Evolutionary conservation across 2,113 vertebrate genomes (phyloP).

Genomic region (Xiphias gladius): DNA sequence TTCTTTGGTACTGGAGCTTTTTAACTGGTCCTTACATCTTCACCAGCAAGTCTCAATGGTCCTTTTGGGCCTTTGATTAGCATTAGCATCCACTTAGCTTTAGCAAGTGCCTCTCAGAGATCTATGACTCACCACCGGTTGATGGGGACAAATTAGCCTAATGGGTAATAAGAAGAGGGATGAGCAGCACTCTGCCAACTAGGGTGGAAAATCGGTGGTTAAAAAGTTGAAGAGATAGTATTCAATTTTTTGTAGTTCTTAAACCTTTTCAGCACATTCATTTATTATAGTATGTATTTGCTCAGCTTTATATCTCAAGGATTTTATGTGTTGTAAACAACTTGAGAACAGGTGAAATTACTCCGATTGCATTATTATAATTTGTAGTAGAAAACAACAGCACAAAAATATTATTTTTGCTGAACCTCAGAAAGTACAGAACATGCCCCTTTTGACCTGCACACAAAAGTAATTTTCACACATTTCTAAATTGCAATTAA

Average conservation of each 20-base stretch:
- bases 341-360: background rate
- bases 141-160: constrained; percentile 61
- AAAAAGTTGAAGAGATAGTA: background rate
- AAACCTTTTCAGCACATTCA: background rate
- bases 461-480: background rate
- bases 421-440: background rate
- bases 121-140: constrained; percentile 64
- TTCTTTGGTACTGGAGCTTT: constrained; percentile 44
- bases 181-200: constrained; percentile 33
- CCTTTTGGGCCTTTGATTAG: constrained; percentile 66
- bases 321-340: background rate
- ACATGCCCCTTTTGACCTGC: background rate
- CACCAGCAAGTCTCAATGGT: constrained; percentile 43
- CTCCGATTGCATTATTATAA: background rate
- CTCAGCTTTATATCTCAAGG: too few relatives aligned
- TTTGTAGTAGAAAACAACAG: background rate
- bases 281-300: background rate
- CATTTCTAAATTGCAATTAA: background rate
- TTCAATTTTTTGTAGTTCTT: background rate
- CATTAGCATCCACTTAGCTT: constrained; percentile 72
- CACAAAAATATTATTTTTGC: background rate
- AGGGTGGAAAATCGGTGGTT: constrained; percentile 5
- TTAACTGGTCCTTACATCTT: constrained; percentile 49
- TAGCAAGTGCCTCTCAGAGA: constrained; percentile 55
- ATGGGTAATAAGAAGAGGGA: constrained; percentile 57